phyloP scores from a whole-genome alignment of 2,797 vertebrate species.

The Benthosema pterotum region DNA sequence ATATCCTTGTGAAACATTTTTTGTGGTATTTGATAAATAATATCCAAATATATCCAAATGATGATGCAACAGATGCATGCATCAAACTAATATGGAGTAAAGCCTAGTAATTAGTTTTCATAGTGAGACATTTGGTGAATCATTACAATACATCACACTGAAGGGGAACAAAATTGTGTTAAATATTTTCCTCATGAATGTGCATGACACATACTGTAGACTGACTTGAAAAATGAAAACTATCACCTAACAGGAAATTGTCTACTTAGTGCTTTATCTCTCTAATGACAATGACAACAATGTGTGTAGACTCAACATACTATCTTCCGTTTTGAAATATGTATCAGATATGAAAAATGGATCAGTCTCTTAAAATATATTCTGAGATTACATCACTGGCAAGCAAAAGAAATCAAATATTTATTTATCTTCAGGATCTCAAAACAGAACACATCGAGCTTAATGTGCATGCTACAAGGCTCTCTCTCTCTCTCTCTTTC shows the following conservation, averaged over 20 bases:
- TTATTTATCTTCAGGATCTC: constrained; percentile 58
- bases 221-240: constrained; percentile 20
- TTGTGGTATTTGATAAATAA: not conserved
- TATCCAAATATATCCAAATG: too few species aligned
- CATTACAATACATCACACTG: too few species aligned
- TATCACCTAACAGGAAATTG: constrained; percentile 58
- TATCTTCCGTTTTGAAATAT: constrained; percentile 50
- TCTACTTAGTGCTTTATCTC: constrained; percentile 52
- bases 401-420: constrained; percentile 65
- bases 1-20: too few species aligned
- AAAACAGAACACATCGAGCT: constrained; percentile 12
- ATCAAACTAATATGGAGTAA: too few species aligned
- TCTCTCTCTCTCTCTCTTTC: constrained; percentile 16
- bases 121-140: too few species aligned
- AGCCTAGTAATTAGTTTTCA: too few species aligned
- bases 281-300: constrained; percentile 36
- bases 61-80: constrained; percentile 3
- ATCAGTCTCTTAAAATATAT: constrained; percentile 64
- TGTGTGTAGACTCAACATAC: constrained; percentile 28
- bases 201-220: not conserved
- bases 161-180: too few species aligned
- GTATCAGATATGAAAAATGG: constrained; percentile 69
- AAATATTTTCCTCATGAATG: constrained; percentile 8
- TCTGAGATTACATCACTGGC: constrained; percentile 56
- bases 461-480: constrained; percentile 17